Conservation (phyloP, 1,140 invertebrate species). For the Sesamia nonagrioides region DNA sequence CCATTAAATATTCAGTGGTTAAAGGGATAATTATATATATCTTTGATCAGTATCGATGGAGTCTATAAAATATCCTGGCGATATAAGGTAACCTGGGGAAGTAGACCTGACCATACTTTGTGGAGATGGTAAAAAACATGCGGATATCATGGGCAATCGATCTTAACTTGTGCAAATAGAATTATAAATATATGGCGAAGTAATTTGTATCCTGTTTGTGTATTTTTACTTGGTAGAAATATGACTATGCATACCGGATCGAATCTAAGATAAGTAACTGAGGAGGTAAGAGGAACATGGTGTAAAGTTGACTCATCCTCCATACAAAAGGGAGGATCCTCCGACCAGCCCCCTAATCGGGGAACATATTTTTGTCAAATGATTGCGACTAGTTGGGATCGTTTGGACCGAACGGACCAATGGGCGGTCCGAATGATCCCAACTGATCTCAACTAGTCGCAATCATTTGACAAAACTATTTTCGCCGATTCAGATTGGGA, state of each 20-base stretch:
- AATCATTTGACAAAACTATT: too few species aligned
- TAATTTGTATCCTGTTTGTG: slow-evolving; percentile 6
- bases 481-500: too few species aligned
- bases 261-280: too few species aligned
- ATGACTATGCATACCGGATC: neutral
- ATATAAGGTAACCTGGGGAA: neutral
- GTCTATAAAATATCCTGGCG: neutral
- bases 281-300: too few species aligned
- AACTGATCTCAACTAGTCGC: too few species aligned
- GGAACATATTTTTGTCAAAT: too few species aligned
- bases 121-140: neutral
- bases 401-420: too few species aligned
- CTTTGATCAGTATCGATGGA: slow-evolving; percentile 22
- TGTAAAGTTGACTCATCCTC: too few species aligned
- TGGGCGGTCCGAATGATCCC: too few species aligned
- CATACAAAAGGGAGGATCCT: too few species aligned
- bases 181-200: slow-evolving; percentile 3
- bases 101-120: neutral
- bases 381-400: too few species aligned
- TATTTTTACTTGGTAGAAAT: neutral
- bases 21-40: slow-evolving; percentile 30
- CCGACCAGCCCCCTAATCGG: too few species aligned
- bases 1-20: slow-evolving; percentile 29
- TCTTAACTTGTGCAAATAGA: slow-evolving; percentile 1
- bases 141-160: slow-evolving; percentile 6